These are phyloP conservation scores for Sycophaga agraensis DNA, from an alignment of 1,140 invertebrate species.

Conservation along the genomic window DNA sequence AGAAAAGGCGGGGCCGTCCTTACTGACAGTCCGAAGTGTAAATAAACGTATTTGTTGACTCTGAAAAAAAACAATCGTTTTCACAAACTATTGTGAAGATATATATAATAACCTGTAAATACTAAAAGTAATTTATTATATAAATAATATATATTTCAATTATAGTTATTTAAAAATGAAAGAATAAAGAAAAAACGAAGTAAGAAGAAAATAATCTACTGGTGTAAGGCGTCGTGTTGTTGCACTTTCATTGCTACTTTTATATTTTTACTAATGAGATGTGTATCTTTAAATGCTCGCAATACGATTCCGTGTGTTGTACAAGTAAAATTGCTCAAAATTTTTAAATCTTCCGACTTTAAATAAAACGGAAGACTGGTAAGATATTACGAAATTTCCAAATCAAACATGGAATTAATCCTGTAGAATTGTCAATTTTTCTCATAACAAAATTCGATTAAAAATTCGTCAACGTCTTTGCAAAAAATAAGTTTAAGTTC, in stretches of 20 bases:
- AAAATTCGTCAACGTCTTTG: no score
- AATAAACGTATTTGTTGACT: constrained; percentile 28
- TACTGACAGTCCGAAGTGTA: constrained; percentile 10
- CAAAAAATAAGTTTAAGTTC: background rate
- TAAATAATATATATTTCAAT: constrained; percentile 23
- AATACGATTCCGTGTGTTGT: constrained; percentile 27
- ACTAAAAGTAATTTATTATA: constrained; percentile 25
- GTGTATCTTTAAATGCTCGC: constrained; percentile 20
- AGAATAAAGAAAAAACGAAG: constrained; percentile 9
- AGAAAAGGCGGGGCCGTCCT: background rate
- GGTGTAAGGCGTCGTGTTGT: constrained; percentile 20
- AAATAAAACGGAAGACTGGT: constrained; percentile 26
- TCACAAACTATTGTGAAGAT: constrained; percentile 13
- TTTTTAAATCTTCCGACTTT: constrained; percentile 22
- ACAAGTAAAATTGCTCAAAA: constrained; percentile 10
- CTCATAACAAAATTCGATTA: background rate
- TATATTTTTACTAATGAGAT: constrained; percentile 24
- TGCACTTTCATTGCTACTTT: constrained; percentile 29
- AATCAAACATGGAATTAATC: constrained; percentile 1
- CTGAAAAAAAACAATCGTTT: constrained; percentile 17
- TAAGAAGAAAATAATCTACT: constrained; percentile 5
- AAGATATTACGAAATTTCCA: constrained; percentile 11
- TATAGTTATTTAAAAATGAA: constrained; percentile 11
- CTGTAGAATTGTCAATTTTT: constrained; percentile 3
- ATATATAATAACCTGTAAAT: constrained; percentile 23